These are phyloP conservation scores for Acrocephalus scirpaceus DNA, from an alignment of 2,797 vertebrate species.

Conservation along the genomic window DNA sequence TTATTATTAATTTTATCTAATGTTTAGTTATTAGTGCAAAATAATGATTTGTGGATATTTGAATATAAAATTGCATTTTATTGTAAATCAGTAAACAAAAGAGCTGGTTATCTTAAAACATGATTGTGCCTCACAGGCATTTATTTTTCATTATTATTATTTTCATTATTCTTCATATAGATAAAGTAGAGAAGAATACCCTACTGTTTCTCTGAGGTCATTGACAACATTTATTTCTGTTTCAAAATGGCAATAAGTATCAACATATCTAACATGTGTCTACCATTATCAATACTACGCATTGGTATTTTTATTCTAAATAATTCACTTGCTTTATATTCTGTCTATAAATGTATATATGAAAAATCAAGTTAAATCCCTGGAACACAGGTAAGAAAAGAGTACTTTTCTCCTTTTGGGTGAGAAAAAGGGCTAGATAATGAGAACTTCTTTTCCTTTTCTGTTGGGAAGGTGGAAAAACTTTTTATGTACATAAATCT, in stretches of 20 bases:
- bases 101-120: neutral
- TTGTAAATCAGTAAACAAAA: neutral
- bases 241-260: neutral
- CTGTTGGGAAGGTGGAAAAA: neutral
- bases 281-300: neutral
- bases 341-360: neutral
- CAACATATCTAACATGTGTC: neutral
- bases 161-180: neutral
- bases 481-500: neutral
- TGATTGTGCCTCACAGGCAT: neutral
- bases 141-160: neutral
- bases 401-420: neutral
- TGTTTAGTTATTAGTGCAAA: neutral
- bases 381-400: neutral
- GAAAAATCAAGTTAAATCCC: neutral
- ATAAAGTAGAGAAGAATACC: neutral
- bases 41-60: neutral
- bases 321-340: neutral
- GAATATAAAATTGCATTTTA: neutral
- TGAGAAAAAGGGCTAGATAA: neutral
- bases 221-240: neutral
- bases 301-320: neutral
- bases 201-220: neutral
- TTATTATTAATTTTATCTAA: neutral
- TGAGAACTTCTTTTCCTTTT: neutral